Evolutionary conservation across 2,888 invertebrate species (phyloP), one percentile per base, ranked within the genome.

Genomic region (Metellina segmentata): DNA sequence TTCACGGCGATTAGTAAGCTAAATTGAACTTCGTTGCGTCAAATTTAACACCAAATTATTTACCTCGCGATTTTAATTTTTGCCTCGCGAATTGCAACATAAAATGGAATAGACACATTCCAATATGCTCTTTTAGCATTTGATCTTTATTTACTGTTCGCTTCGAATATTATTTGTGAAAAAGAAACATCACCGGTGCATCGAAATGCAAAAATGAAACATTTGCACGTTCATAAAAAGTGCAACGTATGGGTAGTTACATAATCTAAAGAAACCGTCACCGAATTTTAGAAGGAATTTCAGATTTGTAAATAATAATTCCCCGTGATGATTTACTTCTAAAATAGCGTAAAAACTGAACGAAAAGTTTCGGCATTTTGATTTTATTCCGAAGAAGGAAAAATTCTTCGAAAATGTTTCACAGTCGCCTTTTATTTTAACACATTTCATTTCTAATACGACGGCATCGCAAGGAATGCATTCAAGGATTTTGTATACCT

Each of bases 291-390:
- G 11, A 19, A 34, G 20, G 53, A 53, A 20, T 79, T 79, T 79
- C 13, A 20, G 11, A 49, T 34, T 20, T 78, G 13, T 79, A 79
- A 79, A 79, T 53, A 77, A 51, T 77, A 79, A 79, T 79, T 52
- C 53, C 79, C 79, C 79, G 8, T 52, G 79, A 53, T 11, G 20
- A 34, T 48, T 79, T 61, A 53, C 19, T 61, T 61, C 61, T 5
- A 61, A 61, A 61, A 11, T 61, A 16, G 11, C 61, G 16, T 61
- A 8, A 9, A 61, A 61, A 9, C 9, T 61, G 34, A 34, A 34
- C 34, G 34, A 4, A 34, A 34, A 34, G 4, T 61, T 61, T 61
- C 61, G 9, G 16, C 9, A 61, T 61, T 61, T 61, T 61, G 61
- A 61, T 2, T 34, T 34, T 34, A 34, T 34, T 34, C 34, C 34